A percentile compares a stretch with the other conserved stretches of the same genome.
Conservation (phyloP, 2,797 vertebrate species). For the Tympanoctomys barrerae region DNA sequence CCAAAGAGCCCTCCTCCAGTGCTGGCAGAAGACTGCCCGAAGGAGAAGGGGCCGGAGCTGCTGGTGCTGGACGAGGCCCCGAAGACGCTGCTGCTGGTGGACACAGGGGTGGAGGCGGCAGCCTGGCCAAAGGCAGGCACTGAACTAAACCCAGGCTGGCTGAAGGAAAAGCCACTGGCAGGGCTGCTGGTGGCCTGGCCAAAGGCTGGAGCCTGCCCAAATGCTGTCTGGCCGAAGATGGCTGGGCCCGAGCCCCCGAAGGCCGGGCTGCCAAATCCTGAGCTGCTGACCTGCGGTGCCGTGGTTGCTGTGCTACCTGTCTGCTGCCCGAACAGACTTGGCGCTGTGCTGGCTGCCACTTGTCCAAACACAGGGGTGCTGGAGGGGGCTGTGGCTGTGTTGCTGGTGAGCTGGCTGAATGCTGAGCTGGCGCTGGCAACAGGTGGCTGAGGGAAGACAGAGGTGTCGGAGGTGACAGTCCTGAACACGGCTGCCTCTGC, state of each 20-base stretch:
- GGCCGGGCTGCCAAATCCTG: constrained; percentile 84
- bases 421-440: constrained; percentile 85
- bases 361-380: constrained; percentile 85
- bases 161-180: constrained; percentile 87
- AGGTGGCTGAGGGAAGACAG: constrained; percentile 80
- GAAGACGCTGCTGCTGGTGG: constrained; percentile 89
- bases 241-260: constrained; percentile 87
- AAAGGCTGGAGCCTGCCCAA: constrained; percentile 90
- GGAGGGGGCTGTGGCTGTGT: constrained; percentile 73
- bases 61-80: constrained; percentile 87
- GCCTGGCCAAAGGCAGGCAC: constrained; percentile 90
- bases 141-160: constrained; percentile 87
- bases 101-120: constrained; percentile 85
- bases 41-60: constrained; percentile 93
- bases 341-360: constrained; percentile 74
- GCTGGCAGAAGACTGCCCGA: constrained; percentile 88
- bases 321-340: constrained; percentile 88
- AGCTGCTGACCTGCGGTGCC: constrained; percentile 63
- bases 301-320: constrained; percentile 53
- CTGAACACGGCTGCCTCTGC: constrained; percentile 76
- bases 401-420: constrained; percentile 88
- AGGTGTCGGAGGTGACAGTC: constrained; percentile 71
- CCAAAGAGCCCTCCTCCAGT: constrained; percentile 90
- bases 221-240: constrained; percentile 93
- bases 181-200: constrained; percentile 87